phyloP scores from a whole-genome alignment of 2,888 invertebrate genomes.

The Meandrusa payeni region DNA sequence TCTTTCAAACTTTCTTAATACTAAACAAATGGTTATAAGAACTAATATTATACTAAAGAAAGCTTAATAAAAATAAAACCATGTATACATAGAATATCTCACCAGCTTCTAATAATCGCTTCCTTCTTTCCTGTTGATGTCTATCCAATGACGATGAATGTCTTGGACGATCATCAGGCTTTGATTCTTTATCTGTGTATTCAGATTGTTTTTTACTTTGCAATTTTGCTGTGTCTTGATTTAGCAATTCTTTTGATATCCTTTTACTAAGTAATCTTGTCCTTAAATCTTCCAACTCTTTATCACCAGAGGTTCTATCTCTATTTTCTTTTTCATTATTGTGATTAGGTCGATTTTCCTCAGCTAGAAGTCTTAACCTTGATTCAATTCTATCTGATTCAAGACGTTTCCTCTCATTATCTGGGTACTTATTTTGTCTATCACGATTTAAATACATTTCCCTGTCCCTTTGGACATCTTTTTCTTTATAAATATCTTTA shows the following conservation, averaged over 20 bases:
- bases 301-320: constrained; percentile 73
- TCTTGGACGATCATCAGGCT: constrained; percentile 50
- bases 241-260: constrained; percentile 83
- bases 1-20: constrained; percentile 12
- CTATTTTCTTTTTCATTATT: constrained; percentile 74
- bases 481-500: constrained; percentile 40
- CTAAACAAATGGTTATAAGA: not conserved
- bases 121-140: constrained; percentile 82
- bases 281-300: constrained; percentile 87
- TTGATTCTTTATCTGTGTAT: constrained; percentile 67
- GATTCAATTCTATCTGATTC: constrained; percentile 67
- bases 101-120: constrained; percentile 86
- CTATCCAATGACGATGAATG: constrained; percentile 57
- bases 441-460: constrained; percentile 59
- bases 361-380: constrained; percentile 59
- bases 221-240: constrained; percentile 67
- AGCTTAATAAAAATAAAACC: not conserved
- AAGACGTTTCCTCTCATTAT: constrained; percentile 56
- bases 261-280: constrained; percentile 86
- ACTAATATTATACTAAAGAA: not conserved
- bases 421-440: constrained; percentile 61
- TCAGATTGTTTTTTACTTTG: constrained; percentile 64
- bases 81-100: constrained; percentile 31
- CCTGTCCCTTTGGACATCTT: constrained; percentile 56
- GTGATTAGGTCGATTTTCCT: constrained; percentile 59